Conservation (phyloP, 2,113 vertebrate genomes). For the Heloderma charlesbogerti region DNA sequence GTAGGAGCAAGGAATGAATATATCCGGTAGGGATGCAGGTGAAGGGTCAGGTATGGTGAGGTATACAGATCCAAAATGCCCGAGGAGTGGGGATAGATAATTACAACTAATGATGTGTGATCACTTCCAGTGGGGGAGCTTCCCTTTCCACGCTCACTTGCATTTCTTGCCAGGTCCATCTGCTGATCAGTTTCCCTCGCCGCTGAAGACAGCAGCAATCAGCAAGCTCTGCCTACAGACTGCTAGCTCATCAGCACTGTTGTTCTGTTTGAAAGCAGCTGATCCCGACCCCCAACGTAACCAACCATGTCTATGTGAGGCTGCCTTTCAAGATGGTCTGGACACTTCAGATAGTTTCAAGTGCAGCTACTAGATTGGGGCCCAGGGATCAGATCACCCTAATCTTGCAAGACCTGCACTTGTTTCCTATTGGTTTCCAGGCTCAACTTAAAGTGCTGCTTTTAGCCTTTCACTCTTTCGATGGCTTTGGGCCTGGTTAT, state of each 20-base stretch:
- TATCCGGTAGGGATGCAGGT: neutral
- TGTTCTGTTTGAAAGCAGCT: neutral
- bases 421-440: neutral
- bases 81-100: neutral
- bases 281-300: neutral
- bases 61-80: neutral
- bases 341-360: neutral
- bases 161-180: neutral
- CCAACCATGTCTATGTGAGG: neutral
- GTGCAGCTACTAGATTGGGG: neutral
- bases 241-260: neutral
- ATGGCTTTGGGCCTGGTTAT: neutral
- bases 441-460: neutral
- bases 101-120: neutral
- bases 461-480: neutral
- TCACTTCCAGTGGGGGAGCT: neutral
- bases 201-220: neutral
- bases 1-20: neutral
- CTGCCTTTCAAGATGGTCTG: neutral
- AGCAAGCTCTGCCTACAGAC: neutral
- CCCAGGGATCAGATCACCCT: neutral
- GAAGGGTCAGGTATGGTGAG: neutral
- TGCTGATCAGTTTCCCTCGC: neutral
- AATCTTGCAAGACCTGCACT: neutral
- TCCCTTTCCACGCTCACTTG: neutral